Evolutionary conservation across 2,797 vertebrate species (phyloP).

Genomic region (Rallus crepitans): DNA sequence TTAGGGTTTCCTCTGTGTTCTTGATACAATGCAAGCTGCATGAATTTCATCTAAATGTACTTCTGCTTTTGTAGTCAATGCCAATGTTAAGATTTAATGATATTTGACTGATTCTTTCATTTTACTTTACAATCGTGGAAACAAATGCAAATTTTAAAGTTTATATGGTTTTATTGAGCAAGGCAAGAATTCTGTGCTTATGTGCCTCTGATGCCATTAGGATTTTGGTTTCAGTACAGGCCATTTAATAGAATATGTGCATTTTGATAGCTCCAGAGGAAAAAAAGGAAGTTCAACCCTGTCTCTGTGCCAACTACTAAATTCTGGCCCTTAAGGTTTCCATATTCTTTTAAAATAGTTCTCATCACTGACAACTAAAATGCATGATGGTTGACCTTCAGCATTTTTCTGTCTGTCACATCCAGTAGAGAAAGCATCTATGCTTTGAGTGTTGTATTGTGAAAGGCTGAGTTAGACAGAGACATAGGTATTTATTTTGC

Average conservation of each 20-base stretch:
- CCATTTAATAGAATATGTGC: not conserved
- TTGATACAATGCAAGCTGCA: not conserved
- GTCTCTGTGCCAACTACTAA: not conserved
- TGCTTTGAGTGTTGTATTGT: not conserved
- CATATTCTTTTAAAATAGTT: not conserved
- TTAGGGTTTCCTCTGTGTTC: not conserved
- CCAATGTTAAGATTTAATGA: not conserved
- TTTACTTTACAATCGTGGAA: not conserved
- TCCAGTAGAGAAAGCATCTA: not conserved
- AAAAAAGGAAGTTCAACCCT: not conserved
- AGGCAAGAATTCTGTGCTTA: not conserved
- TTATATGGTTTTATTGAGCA: not conserved
- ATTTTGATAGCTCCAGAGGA: not conserved
- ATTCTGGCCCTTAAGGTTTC: not conserved
- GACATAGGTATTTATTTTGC: not conserved
- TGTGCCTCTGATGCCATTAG: not conserved
- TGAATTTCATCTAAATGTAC: not conserved
- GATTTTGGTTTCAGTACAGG: not conserved
- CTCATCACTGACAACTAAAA: not conserved
- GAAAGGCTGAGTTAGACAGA: not conserved
- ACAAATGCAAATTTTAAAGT: not conserved
- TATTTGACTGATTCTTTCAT: not conserved
- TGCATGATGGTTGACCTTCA: not conserved
- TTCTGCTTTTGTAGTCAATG: not conserved
- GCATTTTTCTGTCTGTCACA: not conserved